A percentile compares a stretch with the other conserved stretches of the same genome.
Evolutionary conservation across 2,888 invertebrate species (phyloP).

Genomic region (Microplitis manilae): DNA sequence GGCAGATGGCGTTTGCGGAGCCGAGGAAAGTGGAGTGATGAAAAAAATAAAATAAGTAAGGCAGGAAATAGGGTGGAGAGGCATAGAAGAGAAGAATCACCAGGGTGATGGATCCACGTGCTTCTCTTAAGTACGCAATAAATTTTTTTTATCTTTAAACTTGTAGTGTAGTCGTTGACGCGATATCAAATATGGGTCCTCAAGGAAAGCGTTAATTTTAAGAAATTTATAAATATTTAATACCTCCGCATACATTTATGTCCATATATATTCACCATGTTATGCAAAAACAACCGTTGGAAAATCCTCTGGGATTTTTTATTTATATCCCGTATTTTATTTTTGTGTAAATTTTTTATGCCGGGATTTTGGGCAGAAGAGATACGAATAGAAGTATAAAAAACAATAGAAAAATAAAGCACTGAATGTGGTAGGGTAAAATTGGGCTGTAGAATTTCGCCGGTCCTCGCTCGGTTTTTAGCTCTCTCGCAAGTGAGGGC

Average conservation of each 20-base stretch:
- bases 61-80: not conserved
- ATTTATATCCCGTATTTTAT: constrained; percentile 3
- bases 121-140: constrained; percentile 16
- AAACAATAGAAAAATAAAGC: not conserved
- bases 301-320: not conserved
- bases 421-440: not conserved
- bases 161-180: not conserved
- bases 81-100: constrained; percentile 4
- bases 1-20: constrained; percentile 37
- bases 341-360: not conserved
- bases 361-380: not conserved
- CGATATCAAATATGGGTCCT: constrained; percentile 5
- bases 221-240: not conserved
- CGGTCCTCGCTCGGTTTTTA: not conserved
- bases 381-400: not conserved
- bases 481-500: constrained; percentile 10
- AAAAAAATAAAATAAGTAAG: not conserved
- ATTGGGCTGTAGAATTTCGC: not conserved
- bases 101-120: constrained; percentile 24
- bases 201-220: not conserved
- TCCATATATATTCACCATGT: no score
- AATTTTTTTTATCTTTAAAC: constrained; percentile 17
- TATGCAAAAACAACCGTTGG: no score
- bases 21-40: not conserved
- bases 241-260: not conserved